These are phyloP conservation scores for Mercenaria mercenaria DNA, from an alignment of 1,140 invertebrate species.

Conservation along the genomic window DNA sequence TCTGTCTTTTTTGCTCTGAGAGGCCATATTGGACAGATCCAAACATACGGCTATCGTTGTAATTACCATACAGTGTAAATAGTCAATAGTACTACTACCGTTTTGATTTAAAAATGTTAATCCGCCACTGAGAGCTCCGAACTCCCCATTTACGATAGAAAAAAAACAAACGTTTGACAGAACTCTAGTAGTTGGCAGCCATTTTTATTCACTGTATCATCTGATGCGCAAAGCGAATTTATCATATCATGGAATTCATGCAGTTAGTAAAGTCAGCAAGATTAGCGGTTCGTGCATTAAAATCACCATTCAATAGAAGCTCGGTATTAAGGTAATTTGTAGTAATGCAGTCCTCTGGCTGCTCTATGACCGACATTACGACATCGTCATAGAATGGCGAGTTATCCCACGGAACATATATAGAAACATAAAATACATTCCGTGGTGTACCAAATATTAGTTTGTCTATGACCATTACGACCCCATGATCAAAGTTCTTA, in stretches of 20 bases:
- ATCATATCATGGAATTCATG: not conserved
- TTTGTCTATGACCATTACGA: conserved; percentile 25
- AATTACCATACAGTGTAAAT: too few species aligned
- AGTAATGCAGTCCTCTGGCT: not conserved
- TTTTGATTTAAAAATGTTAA: conserved; percentile 15
- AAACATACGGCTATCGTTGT: too few species aligned
- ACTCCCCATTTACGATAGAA: not conserved
- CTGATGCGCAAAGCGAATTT: not conserved
- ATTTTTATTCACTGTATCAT: not conserved
- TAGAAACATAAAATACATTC: conserved; percentile 25
- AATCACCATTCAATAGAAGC: conserved; percentile 3
- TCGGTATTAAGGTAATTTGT: not conserved
- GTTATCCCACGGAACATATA: conserved; percentile 19
- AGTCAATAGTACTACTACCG: conserved; percentile 10
- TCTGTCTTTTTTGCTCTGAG: too few species aligned
- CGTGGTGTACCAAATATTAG: not conserved
- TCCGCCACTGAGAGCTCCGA: not conserved
- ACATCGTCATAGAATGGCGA: conserved; percentile 30
- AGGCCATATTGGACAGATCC: too few species aligned
- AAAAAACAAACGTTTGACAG: not conserved
- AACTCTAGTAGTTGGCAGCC: not conserved
- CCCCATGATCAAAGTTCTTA: not conserved
- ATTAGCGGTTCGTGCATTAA: conserved; percentile 7
- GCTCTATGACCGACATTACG: not conserved
- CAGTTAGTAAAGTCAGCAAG: not conserved